Evolutionary conservation across 2,113 vertebrate species (phyloP), one percentile per base, ranked within the genome.

Genomic region (Aegotheles bennettii): DNA sequence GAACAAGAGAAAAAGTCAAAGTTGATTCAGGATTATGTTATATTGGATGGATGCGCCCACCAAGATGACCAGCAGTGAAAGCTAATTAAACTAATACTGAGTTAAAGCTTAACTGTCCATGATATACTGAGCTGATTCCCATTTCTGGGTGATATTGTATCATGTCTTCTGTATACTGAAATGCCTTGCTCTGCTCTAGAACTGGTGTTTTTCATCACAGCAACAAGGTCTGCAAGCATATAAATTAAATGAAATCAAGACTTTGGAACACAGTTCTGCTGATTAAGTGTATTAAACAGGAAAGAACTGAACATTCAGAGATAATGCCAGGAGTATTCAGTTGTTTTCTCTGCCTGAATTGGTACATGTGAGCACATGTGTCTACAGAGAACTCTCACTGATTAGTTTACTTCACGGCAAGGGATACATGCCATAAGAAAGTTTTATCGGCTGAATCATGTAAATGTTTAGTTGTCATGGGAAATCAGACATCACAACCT

Each of bases 341-440:
- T 56, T 53, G 13, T 4, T 57, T 84, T 92, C 20, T 3, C 38
- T 79, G 5, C n/a, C 35, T 79, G 26, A 79, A 51, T 7, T 36
- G 31, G 24, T 11, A 50, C 11, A 38, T 0, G 1, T 51, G 20
- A 89, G 25, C 15, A 59, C 38, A 50, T 0, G 0, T n/a, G 10
- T n/a, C n/a, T 68, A 7, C 45, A 61, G 40, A 84, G 26, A 89
- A 28, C 17, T 63, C 23, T 50, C 31, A 25, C 16, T 65, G 35
- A 9, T 67, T 54, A 47, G 69, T 42, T 70, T 42, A 38, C 14
- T 48, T 64, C 51, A 42, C 3, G 4, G 45, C 33, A 75, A 74
- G 28, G 28, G 7, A 71, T 40, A 38, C 6, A 33, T 38, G 5
- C 9, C 18, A 5, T 12, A 53, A 78, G 23, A 50, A 84, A 38